Evolutionary conservation across 2,888 invertebrate species (phyloP).

Genomic region (Megamerina dolium): DNA sequence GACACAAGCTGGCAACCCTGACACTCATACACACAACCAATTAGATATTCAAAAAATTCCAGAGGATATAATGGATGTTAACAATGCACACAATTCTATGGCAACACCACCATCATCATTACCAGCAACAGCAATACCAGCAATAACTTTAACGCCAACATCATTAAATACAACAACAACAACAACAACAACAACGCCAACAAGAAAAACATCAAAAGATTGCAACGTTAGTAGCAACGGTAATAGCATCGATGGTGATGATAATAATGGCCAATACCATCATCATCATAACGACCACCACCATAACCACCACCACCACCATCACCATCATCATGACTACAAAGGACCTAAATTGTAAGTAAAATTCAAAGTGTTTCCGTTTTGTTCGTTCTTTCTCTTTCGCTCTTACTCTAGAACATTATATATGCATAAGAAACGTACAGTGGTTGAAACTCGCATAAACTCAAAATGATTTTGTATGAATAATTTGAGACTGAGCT

Average conservation of each 20-base stretch:
- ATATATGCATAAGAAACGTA: no score
- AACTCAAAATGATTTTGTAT: no score
- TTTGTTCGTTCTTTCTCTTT: no score
- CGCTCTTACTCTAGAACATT: no score
- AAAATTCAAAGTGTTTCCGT: no score
- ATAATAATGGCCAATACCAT: constrained; percentile 4
- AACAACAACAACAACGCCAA: constrained; percentile 4
- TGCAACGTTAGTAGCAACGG: not conserved
- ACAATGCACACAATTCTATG: constrained; percentile 12
- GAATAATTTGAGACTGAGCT: no score
- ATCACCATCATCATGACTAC: constrained; percentile 28
- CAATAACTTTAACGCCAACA: constrained; percentile 43
- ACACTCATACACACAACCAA: constrained; percentile 31
- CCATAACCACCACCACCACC: no score
- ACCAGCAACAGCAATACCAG: constrained; percentile 18
- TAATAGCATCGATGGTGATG: not conserved
- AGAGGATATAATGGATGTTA: constrained; percentile 28
- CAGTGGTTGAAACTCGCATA: no score
- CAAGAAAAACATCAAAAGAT: not conserved
- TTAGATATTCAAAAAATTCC: constrained; percentile 39
- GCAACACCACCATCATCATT: constrained; percentile 16
- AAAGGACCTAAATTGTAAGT: constrained; percentile 46
- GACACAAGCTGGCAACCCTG: constrained; percentile 13
- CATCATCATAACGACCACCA: constrained; percentile 39
- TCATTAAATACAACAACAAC: constrained; percentile 39